Evolutionary conservation across 2,113 vertebrate genomes (phyloP), one percentile per base, ranked within the genome.

Genomic region (Vulpes lagopus): DNA sequence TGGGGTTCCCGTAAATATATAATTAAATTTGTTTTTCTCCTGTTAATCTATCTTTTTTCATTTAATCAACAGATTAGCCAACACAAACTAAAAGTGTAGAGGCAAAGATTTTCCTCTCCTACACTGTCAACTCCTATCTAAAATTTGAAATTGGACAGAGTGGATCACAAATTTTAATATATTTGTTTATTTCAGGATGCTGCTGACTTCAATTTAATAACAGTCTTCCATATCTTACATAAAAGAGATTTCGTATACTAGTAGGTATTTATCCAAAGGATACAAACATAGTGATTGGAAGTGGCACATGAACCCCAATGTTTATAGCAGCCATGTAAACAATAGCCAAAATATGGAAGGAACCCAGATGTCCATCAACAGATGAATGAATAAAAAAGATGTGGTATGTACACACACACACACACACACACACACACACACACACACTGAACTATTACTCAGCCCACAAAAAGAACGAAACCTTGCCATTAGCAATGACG

Each of bases 181-280:
- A 80, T 76, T 79, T 79, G 32, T 78, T 94, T 91, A 94, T 80
- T 92, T 96, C 19, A 83, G 91, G 74, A 80, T 30, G 57, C 23
- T 87, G 11, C 25, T 87, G 25, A 69, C 22, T 62, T n/a, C 53
- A 96, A 89, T 5, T 93, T 94, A 80, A 11, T 60, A 91, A 65
- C 11, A 93, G 20, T 49, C 10, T 97, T 94, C 62, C 62, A 57
- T 83, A 25, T 19, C 67, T 94, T 81, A 35, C 76, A 17, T 78
- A 71, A 27, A 85, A 49, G 16, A 88, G 51, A 74, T 64, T 2
- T 5, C 20, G 20, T 85, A 95, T 67, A 67, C 30, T 67, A 67
- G 30, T 67, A 67, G 30, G 65, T 67, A 67, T 67, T 67, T 67
- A 67, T 17, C 65, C 30, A 67, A 67, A 67, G 30, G 65, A 67